These are phyloP conservation scores for Lutjanus campechanus DNA, from an alignment of 2,797 vertebrate species.

Conservation along the genomic window DNA sequence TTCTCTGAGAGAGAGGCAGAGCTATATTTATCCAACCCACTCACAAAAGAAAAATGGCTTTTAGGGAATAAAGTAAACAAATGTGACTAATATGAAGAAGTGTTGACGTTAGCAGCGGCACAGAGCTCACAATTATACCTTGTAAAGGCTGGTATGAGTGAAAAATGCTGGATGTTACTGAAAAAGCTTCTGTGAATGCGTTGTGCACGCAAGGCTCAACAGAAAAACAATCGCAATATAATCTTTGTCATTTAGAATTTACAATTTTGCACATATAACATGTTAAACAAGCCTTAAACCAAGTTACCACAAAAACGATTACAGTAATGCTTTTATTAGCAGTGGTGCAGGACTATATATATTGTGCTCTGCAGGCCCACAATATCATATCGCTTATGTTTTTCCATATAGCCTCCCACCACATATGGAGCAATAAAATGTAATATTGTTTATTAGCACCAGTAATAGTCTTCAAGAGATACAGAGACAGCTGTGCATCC, in stretches of 20 bases:
- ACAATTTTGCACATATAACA: slow-evolving; percentile 49
- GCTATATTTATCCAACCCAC: slow-evolving; percentile 75
- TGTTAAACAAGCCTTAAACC: slow-evolving; percentile 57
- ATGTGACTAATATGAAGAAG: slow-evolving; percentile 76
- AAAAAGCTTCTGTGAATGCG: slow-evolving; percentile 29
- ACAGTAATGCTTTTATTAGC: slow-evolving; percentile 42
- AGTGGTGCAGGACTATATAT: slow-evolving; percentile 27
- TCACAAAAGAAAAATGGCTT: slow-evolving; percentile 74
- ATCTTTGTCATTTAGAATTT: slow-evolving; percentile 52
- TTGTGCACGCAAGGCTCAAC: slow-evolving; percentile 40
- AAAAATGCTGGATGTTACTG: slow-evolving; percentile 46
- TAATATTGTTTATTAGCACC: slow-evolving; percentile 8
- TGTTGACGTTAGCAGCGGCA: slow-evolving; percentile 70
- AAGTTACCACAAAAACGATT: slow-evolving; percentile 38
- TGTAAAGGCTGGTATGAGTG: slow-evolving; percentile 41
- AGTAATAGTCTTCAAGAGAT: not conserved
- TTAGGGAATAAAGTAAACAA: slow-evolving; percentile 76
- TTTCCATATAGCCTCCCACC: slow-evolving; percentile 8
- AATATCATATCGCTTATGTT: slow-evolving; percentile 31
- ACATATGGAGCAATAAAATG: slow-evolving; percentile 21
- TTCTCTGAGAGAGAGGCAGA: slow-evolving; percentile 50
- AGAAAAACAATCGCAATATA: slow-evolving; percentile 39
- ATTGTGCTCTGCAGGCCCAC: slow-evolving; percentile 2
- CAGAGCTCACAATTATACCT: slow-evolving; percentile 57
- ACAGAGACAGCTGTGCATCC: slow-evolving; percentile 7